Base-by-base conservation (phyloP, 2,113 vertebrate genomes). In the Dasyprocta punctata region DNA sequence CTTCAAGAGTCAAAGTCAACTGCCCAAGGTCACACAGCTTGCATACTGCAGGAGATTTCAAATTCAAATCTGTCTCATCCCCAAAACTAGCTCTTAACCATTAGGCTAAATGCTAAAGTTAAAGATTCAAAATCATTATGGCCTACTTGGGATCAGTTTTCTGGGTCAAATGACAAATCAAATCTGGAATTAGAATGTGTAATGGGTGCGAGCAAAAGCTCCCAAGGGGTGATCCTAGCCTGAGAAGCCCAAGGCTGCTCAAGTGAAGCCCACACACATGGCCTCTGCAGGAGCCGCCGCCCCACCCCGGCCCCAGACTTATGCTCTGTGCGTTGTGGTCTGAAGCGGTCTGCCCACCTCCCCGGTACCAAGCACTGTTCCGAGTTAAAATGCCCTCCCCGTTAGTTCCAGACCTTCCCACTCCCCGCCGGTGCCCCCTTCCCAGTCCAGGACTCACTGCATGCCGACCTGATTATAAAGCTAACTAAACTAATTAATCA, bases 401-500 rank as follows among this genome's bases (percentile, higher is more conserved):
- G 20, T 71, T 58, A 60, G 19, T 88, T 44, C 56, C 52, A 92
- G 41, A 75, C 49, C 80, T 95, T 95, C 89, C 89, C 84, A 56
- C 71, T 0, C 80, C 73, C 67, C 73, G 69, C 60, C 85, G 24
- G 19, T 2, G 9, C 87, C 85, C 92, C 82, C 69, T 33, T 67
- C 88, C 56, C 47, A 22, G 89, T 20, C 92, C 77, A 95, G 10
- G 92, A 87, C 1, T 19, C 10, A 1, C 92, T 58, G n/a, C 47
- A 10, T 54, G 81, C 98, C 98, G 99, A 98, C 99, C 99, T 98
- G 98, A 99, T 98, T 99, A 98, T 98, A 98, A 98, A 99, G 98
- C 98, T 99, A 99, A 98, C 99, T 98, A 98, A 98, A 98, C 99
- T 99, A 99, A 99, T 99, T 99, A 99, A 99, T 99, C 99, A 99